phyloP scores from a whole-genome alignment of 2,888 invertebrate genomes.

The Oligia latruncula region DNA sequence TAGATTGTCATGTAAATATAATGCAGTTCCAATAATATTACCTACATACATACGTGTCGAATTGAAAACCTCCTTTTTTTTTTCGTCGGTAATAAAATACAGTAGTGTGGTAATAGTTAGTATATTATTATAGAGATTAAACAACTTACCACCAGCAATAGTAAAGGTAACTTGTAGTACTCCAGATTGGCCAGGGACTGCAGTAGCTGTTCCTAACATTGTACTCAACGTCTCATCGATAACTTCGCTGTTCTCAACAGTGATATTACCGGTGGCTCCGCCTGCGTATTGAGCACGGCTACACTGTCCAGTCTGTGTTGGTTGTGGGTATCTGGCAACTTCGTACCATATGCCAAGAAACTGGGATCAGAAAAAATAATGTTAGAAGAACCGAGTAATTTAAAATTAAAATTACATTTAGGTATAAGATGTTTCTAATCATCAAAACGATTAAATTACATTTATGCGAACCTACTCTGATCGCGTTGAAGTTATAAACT shows the following conservation, averaged over 20 bases:
- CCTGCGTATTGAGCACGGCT: conserved; percentile 89
- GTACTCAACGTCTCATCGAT: conserved; percentile 82
- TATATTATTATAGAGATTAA: neutral
- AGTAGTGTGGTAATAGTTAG: neutral
- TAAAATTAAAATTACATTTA: neutral
- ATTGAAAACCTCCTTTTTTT: too few relatives aligned
- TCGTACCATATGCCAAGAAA: conserved; percentile 90
- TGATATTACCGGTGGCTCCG: conserved; percentile 52
- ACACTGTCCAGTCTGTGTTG: conserved; percentile 91
- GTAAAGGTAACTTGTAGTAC: conserved; percentile 89
- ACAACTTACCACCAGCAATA: conserved; percentile 84
- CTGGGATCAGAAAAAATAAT: too few relatives aligned
- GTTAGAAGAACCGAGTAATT: neutral
- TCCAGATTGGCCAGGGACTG: conserved; percentile 83
- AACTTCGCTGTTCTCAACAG: conserved; percentile 77
- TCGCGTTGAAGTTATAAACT: neutral
- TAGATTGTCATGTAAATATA: too few relatives aligned
- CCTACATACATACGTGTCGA: too few relatives aligned
- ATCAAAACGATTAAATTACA: neutral
- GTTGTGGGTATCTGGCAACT: conserved; percentile 90
- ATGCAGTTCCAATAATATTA: too few relatives aligned
- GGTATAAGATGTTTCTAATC: neutral
- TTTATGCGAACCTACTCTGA: conserved; percentile 1
- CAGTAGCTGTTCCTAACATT: conserved; percentile 86
- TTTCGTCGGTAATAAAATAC: too few relatives aligned